Percentiles rank a stretch among this genome's conserved stretches.
These are phyloP conservation scores for Nomada flava DNA, from an alignment of 2,888 invertebrate species.

Conservation along the genomic window DNA sequence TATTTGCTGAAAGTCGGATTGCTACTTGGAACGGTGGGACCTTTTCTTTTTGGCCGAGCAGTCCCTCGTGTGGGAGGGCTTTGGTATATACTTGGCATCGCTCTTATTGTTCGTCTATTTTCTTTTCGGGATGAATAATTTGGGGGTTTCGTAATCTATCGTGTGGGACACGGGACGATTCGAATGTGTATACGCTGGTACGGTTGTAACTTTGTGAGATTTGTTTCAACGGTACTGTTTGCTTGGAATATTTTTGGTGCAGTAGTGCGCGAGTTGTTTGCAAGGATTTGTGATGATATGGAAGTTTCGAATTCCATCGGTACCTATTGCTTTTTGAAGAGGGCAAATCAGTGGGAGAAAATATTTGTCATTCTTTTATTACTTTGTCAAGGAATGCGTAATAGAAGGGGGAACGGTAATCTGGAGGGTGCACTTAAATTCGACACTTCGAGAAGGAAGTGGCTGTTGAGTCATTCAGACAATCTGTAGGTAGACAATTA, in stretches of 20 bases:
- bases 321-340: too few species aligned
- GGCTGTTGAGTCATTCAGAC: slow-evolving; percentile 21
- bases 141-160: slow-evolving; percentile 9
- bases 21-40: slow-evolving; percentile 17
- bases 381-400: neutral
- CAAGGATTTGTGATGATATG: too few species aligned
- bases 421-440: neutral
- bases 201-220: neutral
- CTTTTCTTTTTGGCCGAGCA: neutral
- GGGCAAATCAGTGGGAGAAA: too few species aligned
- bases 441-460: slow-evolving; percentile 1
- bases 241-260: too few species aligned
- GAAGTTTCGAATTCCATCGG: too few species aligned
- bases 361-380: neutral
- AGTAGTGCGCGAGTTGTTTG: neutral
- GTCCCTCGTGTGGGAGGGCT: neutral
- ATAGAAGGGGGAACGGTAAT: too few species aligned
- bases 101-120: neutral
- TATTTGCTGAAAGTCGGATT: slow-evolving; percentile 21
- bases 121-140: neutral
- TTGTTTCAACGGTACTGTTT: neutral
- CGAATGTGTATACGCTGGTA: too few species aligned
- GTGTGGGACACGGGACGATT: neutral
- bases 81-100: neutral
- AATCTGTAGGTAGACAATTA: slow-evolving; percentile 32